These are phyloP conservation scores for Burhinus oedicnemus DNA, from an alignment of 2,113 vertebrate species.

Conservation along the genomic window DNA sequence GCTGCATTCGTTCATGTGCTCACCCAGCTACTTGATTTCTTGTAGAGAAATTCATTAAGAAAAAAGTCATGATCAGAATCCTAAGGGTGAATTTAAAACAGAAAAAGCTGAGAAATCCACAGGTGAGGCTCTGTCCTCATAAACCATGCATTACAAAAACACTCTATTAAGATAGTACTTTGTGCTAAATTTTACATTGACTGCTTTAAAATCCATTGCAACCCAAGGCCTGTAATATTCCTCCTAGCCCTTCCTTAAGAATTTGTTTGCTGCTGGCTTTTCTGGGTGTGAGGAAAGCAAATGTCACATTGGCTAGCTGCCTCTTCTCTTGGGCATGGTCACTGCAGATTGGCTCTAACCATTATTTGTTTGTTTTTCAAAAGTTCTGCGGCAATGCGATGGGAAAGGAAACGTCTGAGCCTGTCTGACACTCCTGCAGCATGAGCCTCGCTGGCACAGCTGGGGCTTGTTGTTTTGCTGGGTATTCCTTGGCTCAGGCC, in stretches of 20 bases:
- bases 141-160: not conserved
- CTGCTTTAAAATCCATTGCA: not conserved
- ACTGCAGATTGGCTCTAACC: not conserved
- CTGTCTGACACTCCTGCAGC: not conserved
- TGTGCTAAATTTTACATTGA: not conserved
- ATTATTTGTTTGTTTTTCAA: conserved; percentile 12
- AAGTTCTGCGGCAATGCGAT: not conserved
- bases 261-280: not conserved
- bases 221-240: not conserved
- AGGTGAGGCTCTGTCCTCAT: not conserved
- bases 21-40: not conserved
- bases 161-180: not conserved
- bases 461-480: not conserved
- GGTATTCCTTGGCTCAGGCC: not conserved
- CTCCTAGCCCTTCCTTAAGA: not conserved
- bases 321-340: not conserved
- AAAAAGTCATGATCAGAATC: not conserved
- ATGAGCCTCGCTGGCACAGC: not conserved
- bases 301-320: not conserved
- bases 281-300: not conserved
- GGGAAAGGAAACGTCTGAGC: not conserved
- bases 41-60: not conserved
- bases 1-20: not conserved
- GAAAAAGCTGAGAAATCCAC: not conserved
- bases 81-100: not conserved